Percentiles rank a stretch among this genome's conserved stretches.
phyloP scores from a whole-genome alignment of 2,888 invertebrate species.

The Mactromeris polynyma region DNA sequence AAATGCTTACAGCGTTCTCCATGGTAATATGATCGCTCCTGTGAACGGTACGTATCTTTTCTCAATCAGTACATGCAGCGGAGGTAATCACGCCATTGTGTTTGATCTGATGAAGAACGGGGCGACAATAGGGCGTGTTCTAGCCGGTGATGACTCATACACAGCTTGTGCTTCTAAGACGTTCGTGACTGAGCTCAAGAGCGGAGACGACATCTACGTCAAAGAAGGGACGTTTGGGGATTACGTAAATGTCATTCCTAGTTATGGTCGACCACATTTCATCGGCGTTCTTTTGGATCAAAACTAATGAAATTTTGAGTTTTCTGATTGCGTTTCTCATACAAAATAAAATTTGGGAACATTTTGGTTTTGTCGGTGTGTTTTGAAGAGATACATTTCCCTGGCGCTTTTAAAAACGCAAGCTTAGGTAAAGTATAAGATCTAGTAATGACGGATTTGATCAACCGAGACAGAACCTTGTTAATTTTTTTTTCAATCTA shows the following conservation, averaged over 20 bases:
- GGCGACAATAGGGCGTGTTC: neutral
- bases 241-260: neutral
- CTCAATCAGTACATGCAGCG: slow-evolving; percentile 16
- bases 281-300: neutral
- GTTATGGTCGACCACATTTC: slow-evolving; percentile 5
- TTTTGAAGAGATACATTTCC: too few relatives aligned
- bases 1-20: slow-evolving; percentile 33
- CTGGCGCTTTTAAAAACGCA: too few relatives aligned
- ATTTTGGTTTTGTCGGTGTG: neutral
- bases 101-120: slow-evolving; percentile 15
- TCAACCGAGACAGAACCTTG: too few relatives aligned
- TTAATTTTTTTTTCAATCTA: too few relatives aligned
- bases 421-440: too few relatives aligned
- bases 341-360: neutral
- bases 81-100: neutral
- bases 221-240: slow-evolving; percentile 17
- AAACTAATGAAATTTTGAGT: neutral
- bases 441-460: too few relatives aligned
- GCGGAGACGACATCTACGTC: slow-evolving; percentile 31
- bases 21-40: slow-evolving; percentile 29
- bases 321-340: neutral
- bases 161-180: slow-evolving; percentile 15
- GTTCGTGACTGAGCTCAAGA: neutral
- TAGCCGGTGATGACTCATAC: slow-evolving; percentile 22
- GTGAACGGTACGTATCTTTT: slow-evolving; percentile 37